These are phyloP conservation scores for Elmis aenea DNA, from an alignment of 2,888 invertebrate species.

Conservation along the genomic window DNA sequence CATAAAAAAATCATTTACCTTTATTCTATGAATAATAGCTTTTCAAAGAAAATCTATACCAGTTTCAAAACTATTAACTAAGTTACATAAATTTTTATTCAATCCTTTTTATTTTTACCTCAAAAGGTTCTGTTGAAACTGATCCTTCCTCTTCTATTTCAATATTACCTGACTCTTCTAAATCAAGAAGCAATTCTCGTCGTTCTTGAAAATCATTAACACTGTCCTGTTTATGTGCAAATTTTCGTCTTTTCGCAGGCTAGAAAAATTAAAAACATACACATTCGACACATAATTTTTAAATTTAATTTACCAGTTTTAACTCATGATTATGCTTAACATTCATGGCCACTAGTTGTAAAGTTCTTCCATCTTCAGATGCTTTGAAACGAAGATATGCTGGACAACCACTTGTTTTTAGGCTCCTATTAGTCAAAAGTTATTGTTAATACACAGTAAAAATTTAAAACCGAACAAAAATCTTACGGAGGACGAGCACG, in stretches of 20 bases:
- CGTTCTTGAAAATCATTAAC: background rate
- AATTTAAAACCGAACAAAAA: slow-evolving; percentile 1
- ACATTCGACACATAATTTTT: background rate
- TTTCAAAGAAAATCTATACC: no score
- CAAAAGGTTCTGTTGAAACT: no score
- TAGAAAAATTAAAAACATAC: background rate
- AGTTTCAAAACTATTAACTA: no score
- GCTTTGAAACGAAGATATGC: slow-evolving; percentile 16
- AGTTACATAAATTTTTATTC: no score
- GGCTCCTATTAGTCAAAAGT: slow-evolving; percentile 12
- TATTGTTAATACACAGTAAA: slow-evolving; percentile 1
- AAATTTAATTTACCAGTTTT: slow-evolving; percentile 10
- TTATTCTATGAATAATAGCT: no score
- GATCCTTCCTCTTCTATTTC: slow-evolving; percentile 7
- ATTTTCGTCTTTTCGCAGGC: background rate
- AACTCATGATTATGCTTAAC: slow-evolving; percentile 19
- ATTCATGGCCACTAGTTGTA: slow-evolving; percentile 20
- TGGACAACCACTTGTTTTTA: slow-evolving; percentile 17
- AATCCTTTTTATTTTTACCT: no score
- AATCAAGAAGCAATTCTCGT: background rate
- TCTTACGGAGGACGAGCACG: slow-evolving; percentile 13
- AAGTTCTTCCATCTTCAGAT: slow-evolving; percentile 13
- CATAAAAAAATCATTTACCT: no score
- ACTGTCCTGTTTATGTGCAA: background rate
- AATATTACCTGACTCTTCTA: slow-evolving; percentile 5